Conservation (phyloP, 92 coral and sea anemone genomes). For the Heliopora coerulea region DNA sequence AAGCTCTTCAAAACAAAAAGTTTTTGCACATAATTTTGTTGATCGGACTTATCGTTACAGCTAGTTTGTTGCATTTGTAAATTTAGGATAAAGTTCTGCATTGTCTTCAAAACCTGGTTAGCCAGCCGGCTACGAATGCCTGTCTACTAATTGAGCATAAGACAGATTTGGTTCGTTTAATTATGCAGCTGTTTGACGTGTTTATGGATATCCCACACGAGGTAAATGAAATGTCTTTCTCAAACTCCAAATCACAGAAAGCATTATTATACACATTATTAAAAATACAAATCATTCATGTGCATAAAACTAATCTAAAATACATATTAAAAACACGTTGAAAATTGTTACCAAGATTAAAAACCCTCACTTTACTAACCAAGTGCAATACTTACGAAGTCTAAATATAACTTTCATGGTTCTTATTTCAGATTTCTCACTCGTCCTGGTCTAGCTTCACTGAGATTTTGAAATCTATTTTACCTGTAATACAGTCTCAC, state of each 20-base stretch:
- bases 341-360: too few relatives aligned
- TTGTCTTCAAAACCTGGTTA: conserved; percentile 27
- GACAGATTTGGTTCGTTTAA: neutral
- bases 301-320: too few relatives aligned
- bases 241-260: neutral
- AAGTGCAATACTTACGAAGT: too few relatives aligned
- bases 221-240: too few relatives aligned
- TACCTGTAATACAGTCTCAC: conserved; percentile 61
- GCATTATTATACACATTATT: neutral
- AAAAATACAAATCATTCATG: too few relatives aligned
- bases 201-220: conserved; percentile 3
- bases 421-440: conserved; percentile 47
- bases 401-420: too few relatives aligned
- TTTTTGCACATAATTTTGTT: neutral
- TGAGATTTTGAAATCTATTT: conserved; percentile 55
- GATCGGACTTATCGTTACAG: too few relatives aligned
- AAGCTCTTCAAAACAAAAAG: neutral
- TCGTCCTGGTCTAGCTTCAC: conserved; percentile 56
- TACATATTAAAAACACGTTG: too few relatives aligned
- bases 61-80: neutral
- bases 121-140: neutral
- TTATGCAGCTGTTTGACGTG: conserved; percentile 5
- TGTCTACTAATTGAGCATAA: conserved; percentile 4
- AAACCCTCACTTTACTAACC: too few relatives aligned
- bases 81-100: neutral